A percentile compares a stretch with the other conserved stretches of the same genome.
Conservation (phyloP, 37 sponge, comb jelly and placozoan genomes). For the Tethya wilhelma region DNA sequence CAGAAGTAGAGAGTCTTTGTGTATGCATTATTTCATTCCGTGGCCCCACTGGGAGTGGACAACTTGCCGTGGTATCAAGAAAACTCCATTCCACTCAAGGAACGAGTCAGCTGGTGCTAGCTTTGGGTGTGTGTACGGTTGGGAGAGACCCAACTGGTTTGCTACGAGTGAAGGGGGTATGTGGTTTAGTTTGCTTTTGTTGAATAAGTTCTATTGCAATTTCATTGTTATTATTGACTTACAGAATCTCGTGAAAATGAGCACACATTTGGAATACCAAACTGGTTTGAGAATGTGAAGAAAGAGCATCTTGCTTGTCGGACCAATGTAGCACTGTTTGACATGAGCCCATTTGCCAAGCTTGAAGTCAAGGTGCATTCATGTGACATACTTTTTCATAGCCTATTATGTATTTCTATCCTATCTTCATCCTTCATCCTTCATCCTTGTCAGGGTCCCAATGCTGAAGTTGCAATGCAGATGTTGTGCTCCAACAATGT, state of each 20-base stretch:
- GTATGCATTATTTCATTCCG: constrained; percentile 31
- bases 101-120: constrained; percentile 51
- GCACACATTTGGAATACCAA: constrained; percentile 62
- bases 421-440: not conserved
- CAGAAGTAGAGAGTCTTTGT: constrained; percentile 30
- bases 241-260: constrained; percentile 32
- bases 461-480: constrained; percentile 36
- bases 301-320: constrained; percentile 73
- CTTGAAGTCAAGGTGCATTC: constrained; percentile 58
- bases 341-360: constrained; percentile 82
- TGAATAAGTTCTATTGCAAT: not conserved
- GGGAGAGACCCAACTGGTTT: constrained; percentile 89
- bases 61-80: constrained; percentile 31
- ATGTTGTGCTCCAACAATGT: constrained; percentile 54
- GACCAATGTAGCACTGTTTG: constrained; percentile 73
- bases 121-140: constrained; percentile 59
- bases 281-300: constrained; percentile 62
- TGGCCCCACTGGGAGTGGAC: constrained; percentile 44
- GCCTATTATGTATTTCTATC: not conserved
- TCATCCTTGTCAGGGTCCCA: constrained; percentile 37
- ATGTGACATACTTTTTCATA: not conserved
- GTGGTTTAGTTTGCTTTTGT: not conserved
- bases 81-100: constrained; percentile 37
- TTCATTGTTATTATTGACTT: not conserved
- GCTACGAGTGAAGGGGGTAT: not conserved